Conservation (phyloP, 1,140 invertebrate genomes). For the Eupristina koningsbergeri region DNA sequence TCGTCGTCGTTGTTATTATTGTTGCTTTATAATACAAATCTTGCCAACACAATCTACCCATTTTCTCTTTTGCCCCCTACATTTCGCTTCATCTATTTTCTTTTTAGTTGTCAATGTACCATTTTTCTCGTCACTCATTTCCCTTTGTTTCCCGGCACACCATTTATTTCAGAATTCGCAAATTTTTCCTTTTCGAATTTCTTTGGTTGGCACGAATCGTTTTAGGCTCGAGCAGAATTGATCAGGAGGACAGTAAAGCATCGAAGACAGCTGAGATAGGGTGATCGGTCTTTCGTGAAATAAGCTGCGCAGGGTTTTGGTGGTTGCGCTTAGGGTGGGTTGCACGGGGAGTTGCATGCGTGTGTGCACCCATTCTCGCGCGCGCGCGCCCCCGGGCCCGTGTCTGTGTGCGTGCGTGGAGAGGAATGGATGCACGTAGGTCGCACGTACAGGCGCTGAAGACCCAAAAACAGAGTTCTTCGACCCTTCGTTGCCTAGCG, state of each 20-base stretch:
- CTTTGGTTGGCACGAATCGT: background rate
- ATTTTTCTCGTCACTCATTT: background rate
- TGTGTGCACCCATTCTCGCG: constrained; percentile 25
- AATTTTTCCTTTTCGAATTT: background rate
- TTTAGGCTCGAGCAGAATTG: background rate
- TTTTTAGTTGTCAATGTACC: background rate
- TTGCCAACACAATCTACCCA: no score
- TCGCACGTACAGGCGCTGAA: background rate
- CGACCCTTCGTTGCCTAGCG: constrained; percentile 37
- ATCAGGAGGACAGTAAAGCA: background rate
- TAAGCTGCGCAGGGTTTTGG: constrained; percentile 71
- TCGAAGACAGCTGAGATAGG: constrained; percentile 43
- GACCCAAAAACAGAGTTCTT: constrained; percentile 56
- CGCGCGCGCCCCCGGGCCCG: constrained; percentile 20
- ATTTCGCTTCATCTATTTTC: background rate
- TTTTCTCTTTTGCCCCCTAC: no score
- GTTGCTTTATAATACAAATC: no score
- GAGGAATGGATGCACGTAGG: background rate
- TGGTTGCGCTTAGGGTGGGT: constrained; percentile 69
- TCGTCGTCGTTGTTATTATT: no score
- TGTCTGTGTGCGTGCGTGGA: background rate
- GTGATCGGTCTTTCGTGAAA: constrained; percentile 72
- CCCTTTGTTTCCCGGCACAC: background rate
- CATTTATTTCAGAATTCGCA: background rate
- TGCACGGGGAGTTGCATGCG: constrained; percentile 53